phyloP scores from a whole-genome alignment of 2,888 invertebrate genomes.

The Unio pictorum region DNA sequence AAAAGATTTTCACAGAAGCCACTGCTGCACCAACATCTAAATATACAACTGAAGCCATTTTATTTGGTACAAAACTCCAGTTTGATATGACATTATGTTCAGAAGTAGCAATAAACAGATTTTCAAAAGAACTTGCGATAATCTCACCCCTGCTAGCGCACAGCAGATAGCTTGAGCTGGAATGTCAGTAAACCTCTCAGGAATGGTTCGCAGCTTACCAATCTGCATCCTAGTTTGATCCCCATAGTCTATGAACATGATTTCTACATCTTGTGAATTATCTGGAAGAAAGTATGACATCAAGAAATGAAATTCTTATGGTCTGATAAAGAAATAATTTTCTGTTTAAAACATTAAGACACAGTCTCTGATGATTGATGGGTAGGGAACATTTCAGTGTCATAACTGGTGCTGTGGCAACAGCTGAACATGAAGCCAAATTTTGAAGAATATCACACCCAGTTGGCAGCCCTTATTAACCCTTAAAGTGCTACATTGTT shows the following conservation, averaged over 20 bases:
- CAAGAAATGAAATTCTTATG: background rate
- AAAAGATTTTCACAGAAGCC: too few species aligned
- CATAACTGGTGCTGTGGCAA: background rate
- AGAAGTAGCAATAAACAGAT: background rate
- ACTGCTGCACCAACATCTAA: too few species aligned
- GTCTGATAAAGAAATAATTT: background rate
- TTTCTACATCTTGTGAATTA: slow-evolving; percentile 26
- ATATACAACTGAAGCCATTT: too few species aligned
- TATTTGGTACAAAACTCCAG: too few species aligned
- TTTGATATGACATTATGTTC: too few species aligned
- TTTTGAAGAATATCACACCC: too few species aligned
- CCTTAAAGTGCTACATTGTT: too few species aligned
- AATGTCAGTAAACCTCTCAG: slow-evolving; percentile 29
- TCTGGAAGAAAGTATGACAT: slow-evolving; percentile 1
- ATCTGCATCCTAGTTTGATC: slow-evolving; percentile 41
- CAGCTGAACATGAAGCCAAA: too few species aligned
- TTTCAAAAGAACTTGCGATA: background rate
- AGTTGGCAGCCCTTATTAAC: too few species aligned
- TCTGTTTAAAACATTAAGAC: background rate
- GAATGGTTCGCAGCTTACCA: slow-evolving; percentile 36
- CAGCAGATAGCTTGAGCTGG: slow-evolving; percentile 58
- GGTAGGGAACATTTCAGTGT: background rate
- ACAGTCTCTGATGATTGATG: too few species aligned
- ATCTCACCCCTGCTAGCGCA: slow-evolving; percentile 52
- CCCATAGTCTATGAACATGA: slow-evolving; percentile 59